A percentile compares a stretch with the other conserved stretches of the same genome.
These are phyloP conservation scores for Tor tambroides DNA, from an alignment of 2,113 vertebrate species.

Conservation along the genomic window DNA sequence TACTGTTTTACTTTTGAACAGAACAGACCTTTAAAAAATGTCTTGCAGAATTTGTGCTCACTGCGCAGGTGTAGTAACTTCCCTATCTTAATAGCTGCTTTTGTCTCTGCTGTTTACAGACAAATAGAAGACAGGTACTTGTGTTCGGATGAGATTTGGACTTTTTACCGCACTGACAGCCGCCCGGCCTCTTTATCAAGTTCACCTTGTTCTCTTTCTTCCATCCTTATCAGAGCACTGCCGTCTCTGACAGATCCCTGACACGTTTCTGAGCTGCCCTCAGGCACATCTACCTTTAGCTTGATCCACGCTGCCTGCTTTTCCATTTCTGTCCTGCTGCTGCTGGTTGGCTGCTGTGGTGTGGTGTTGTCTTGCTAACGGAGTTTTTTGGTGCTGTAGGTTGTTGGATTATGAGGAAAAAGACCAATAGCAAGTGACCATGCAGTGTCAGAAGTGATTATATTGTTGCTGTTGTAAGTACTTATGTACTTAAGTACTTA, in stretches of 20 bases:
- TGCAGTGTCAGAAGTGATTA: background rate
- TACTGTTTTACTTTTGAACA: background rate
- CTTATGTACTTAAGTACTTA: background rate
- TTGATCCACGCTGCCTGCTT: background rate
- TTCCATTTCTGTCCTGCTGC: background rate
- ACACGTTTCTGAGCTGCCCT: background rate
- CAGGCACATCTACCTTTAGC: conserved; percentile 14
- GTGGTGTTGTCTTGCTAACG: conserved; percentile 27
- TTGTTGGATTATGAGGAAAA: background rate
- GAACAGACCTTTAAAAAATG: background rate
- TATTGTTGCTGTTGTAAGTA: background rate
- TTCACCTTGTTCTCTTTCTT: background rate
- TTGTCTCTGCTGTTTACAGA: background rate
- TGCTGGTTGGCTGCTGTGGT: background rate
- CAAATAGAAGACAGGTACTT: background rate
- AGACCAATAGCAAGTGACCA: background rate
- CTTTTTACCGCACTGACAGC: background rate
- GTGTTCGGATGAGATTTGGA: background rate
- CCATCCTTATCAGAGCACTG: background rate
- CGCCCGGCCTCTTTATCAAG: background rate
- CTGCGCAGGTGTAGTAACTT: background rate
- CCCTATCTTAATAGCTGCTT: background rate
- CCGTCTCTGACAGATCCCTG: background rate
- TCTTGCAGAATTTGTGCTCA: background rate
- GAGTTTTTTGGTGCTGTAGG: background rate